A percentile compares a stretch with the other conserved stretches of the same genome.
Conservation (phyloP, 2,797 vertebrate genomes). For the Strix occidentalis region DNA sequence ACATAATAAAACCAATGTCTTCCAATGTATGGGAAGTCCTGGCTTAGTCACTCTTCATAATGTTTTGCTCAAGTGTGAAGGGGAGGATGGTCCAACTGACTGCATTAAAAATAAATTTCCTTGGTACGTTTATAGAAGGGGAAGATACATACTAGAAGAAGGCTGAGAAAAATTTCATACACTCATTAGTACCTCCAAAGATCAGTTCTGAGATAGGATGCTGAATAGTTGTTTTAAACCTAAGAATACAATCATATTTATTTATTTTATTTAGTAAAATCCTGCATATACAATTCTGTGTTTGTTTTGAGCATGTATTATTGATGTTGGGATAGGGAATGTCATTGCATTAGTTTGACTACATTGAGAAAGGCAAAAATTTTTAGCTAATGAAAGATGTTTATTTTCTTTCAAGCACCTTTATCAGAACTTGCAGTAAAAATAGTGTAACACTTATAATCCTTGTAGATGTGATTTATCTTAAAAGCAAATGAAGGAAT, state of each 20-base stretch:
- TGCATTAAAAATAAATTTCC: slow-evolving; percentile 48
- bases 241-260: slow-evolving; percentile 58
- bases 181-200: slow-evolving; percentile 84
- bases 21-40: neutral
- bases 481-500: neutral
- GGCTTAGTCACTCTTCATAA: neutral
- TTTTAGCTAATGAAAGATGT: slow-evolving; percentile 75
- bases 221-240: neutral
- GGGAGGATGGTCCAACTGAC: neutral
- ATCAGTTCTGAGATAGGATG: slow-evolving; percentile 73
- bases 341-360: slow-evolving; percentile 50
- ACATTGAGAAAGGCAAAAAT: slow-evolving; percentile 76
- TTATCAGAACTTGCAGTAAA: slow-evolving; percentile 79
- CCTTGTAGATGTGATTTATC: neutral
- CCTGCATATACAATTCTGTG: neutral
- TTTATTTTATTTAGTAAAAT: neutral
- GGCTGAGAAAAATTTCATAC: slow-evolving; percentile 80
- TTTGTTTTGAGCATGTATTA: slow-evolving; percentile 74
- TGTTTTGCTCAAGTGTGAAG: neutral
- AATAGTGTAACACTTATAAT: slow-evolving; percentile 50
- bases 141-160: slow-evolving; percentile 73
- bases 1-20: neutral
- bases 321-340: slow-evolving; percentile 57
- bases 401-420: slow-evolving; percentile 79
- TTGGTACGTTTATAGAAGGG: slow-evolving; percentile 76